Base-by-base conservation (phyloP, 2,888 invertebrate species). In the Achlya flavicornis region DNA sequence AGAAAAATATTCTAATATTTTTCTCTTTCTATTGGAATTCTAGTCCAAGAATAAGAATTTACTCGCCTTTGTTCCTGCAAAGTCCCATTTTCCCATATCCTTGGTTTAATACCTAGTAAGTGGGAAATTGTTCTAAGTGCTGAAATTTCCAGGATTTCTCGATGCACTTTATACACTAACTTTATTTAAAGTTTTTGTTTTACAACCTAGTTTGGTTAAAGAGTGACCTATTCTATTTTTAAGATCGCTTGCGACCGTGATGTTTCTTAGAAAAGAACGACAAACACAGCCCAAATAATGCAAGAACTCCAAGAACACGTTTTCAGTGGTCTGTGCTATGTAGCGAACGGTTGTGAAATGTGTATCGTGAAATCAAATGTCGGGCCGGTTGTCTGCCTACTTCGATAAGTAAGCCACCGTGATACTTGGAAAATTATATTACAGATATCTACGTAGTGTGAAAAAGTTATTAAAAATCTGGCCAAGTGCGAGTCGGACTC, bases 301-400 rank as follows among this genome's bases (percentile, higher is more conserved):
- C 65, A 69, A 72, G 67, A 67, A 38, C 12, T 67, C 59, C 63
- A 66, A 66, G 71, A 75, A 77, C 79, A 73, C 67, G 68, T 70
- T 75, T 69, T 60, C 64, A 69, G 71, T 62, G 64, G 66, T 57
- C 65, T 69, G 71, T 62, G 64, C 73, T 74, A 72, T 76, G 63
- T 73, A 76, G 71, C 74, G 64, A 78, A 79, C 78, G 80, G 73
- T 78, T 73, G 69, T 88, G 87, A 87, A 89, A 87, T 84, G 73
- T 74, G 62, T 81, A 80, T 84, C 87, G 83, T 84, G 86, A 88
- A 88, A 88, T 88, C 86, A 79, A 74, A 77, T 74, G 71, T 69
- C 61, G 57, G 64, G 65, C 71, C 71, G 73, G 74, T 70, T 68
- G 66, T 70, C 69, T 73, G 19, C 19, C 53, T 53, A 53, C 53